Percentiles rank a stretch among this genome's conserved stretches.
Conservation (phyloP, 2,113 vertebrate genomes). For the Eurystomus gularis region DNA sequence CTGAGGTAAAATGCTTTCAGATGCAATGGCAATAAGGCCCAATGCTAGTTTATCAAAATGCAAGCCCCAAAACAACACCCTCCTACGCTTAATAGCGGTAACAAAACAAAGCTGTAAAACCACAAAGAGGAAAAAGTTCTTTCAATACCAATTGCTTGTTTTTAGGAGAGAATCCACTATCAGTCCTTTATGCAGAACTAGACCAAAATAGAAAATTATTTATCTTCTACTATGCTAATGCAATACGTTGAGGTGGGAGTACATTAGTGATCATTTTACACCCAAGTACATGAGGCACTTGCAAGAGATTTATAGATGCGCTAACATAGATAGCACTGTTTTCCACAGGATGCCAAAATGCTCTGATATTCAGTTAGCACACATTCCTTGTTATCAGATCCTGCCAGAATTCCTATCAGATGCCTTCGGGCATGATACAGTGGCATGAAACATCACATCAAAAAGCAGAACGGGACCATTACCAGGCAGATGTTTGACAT, state of each 20-base stretch:
- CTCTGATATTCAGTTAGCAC: not conserved
- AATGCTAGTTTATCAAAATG: not conserved
- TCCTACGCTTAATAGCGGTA: not conserved
- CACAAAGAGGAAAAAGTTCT: not conserved
- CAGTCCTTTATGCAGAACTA: not conserved
- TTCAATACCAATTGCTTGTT: not conserved
- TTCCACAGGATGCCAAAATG: not conserved
- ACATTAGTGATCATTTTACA: not conserved
- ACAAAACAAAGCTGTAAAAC: not conserved
- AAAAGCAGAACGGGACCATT: not conserved
- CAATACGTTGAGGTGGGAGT: not conserved
- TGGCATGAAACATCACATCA: not conserved
- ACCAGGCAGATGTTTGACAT: slow-evolving; percentile 25
- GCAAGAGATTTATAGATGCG: not conserved
- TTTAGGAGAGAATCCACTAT: not conserved
- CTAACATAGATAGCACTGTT: not conserved
- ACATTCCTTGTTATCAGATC: not conserved
- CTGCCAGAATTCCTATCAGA: not conserved
- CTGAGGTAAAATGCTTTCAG: not conserved
- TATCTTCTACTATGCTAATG: not conserved
- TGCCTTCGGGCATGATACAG: not conserved
- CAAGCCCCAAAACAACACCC: not conserved
- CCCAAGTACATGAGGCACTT: not conserved
- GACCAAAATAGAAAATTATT: not conserved
- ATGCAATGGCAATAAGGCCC: not conserved